Base-by-base conservation (phyloP, 1,140 invertebrate species). In the Hycleus cichorii region DNA sequence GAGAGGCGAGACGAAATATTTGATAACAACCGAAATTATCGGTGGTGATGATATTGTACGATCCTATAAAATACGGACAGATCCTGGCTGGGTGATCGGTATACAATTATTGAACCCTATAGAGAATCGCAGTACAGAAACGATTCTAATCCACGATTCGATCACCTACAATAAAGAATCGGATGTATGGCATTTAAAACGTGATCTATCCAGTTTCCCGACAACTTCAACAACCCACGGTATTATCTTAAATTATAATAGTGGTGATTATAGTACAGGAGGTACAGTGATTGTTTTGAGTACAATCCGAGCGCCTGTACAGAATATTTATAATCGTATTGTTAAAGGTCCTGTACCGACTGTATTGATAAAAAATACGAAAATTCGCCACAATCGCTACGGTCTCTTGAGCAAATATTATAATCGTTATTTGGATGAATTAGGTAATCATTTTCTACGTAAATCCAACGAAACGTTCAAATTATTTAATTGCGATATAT, bases 341-440 rank as follows among this genome's bases (percentile, higher is more conserved):
- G 80, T 90, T 0, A 82, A 81, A 73, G 89, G 89, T 1, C 85
- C 88, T 0, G 79, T 89, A 39, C 90, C 90, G 3, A 88, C 85
- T 0, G 69, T 93, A 6, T 80, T 79, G 49, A 74, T 93, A 7
- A 72, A 75, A 0, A 86, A 88, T 44, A 82, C 86, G 0, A 85
- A 83, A 73, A 89, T 97, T 18, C 84, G 84, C 67, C 80, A 84
- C 49, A 97, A 97, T 68, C 78, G 82, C 0, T 80, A 84, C 66
- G 95, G 95, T 8, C 77, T 97, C 25, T 83, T 87, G 18, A 87
- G 86, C 0, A 84, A 86, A 2, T 95, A 93, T 72, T 98, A 97
- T 70, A 97, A 97, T 74, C 80, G 89, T 18, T 91, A 90, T 69
- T 74, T 90, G 25, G 88, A 91, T 69, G 89, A 93, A 72, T 72